Conservation (phyloP, 2,113 vertebrate genomes). For the Drymodes brunneopygia region DNA sequence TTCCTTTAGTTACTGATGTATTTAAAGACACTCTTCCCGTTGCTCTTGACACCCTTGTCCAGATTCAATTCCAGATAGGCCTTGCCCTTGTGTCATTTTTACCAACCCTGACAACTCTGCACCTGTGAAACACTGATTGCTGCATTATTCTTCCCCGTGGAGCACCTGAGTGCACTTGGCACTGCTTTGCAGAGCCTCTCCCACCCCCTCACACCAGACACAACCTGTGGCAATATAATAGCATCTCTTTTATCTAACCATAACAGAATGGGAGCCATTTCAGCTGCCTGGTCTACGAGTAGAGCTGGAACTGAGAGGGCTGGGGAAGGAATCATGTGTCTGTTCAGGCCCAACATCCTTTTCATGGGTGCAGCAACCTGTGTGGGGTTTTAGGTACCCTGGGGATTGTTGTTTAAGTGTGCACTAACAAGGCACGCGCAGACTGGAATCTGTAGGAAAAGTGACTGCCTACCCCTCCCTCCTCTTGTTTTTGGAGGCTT, state of each 20-base stretch:
- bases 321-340: neutral
- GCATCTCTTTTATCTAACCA: neutral
- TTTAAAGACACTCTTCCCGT: neutral
- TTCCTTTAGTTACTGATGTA: neutral
- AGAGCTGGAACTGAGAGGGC: neutral
- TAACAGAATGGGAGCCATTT: neutral
- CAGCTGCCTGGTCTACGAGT: neutral
- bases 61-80: neutral
- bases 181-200: neutral
- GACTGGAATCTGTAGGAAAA: neutral
- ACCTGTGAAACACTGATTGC: neutral
- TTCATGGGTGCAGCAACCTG: neutral
- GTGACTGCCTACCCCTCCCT: neutral
- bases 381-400: neutral
- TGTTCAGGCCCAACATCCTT: neutral
- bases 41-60: neutral
- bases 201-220: fast-evolving
- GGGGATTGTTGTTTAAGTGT: neutral
- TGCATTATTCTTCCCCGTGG: neutral
- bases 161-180: neutral
- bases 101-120: neutral
- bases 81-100: neutral
- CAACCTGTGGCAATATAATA: neutral
- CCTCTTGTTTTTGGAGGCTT: neutral
- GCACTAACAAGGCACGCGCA: neutral